A percentile compares a stretch with the other conserved stretches of the same genome.
These are phyloP conservation scores for Steromphala cineraria DNA, from an alignment of 2,888 invertebrate species.

Conservation along the genomic window DNA sequence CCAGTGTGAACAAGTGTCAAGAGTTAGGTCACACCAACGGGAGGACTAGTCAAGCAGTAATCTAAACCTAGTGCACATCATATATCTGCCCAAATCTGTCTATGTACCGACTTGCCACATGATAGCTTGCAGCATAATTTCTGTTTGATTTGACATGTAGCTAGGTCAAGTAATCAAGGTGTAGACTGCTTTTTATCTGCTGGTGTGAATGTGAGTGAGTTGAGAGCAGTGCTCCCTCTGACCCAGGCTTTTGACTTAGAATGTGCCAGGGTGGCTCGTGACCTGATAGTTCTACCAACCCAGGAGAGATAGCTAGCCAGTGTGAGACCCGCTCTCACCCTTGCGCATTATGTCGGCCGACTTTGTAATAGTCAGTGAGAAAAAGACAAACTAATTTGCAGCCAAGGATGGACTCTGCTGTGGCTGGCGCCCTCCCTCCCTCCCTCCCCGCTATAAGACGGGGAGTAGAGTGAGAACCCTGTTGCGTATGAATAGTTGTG, in stretches of 20 bases:
- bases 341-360: neutral
- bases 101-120: too few species aligned
- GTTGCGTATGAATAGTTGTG: neutral
- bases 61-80: too few species aligned
- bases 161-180: too few species aligned
- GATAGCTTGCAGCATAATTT: too few species aligned
- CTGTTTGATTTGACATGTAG: too few species aligned
- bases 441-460: neutral
- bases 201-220: too few species aligned
- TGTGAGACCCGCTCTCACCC: neutral
- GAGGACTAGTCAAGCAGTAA: too few species aligned
- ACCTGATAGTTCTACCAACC: too few species aligned
- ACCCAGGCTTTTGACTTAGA: neutral
- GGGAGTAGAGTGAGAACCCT: neutral
- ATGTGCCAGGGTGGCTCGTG: neutral
- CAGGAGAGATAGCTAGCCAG: neutral
- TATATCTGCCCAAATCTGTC: too few species aligned
- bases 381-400: slow-evolving; percentile 6
- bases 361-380: neutral
- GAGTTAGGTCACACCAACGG: too few species aligned
- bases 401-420: neutral
- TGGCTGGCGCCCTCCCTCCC: neutral
- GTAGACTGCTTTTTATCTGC: too few species aligned
- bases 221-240: neutral
- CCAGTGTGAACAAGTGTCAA: too few species aligned